Conservation (phyloP, 2,797 vertebrate genomes). For the Danio choprae region DNA sequence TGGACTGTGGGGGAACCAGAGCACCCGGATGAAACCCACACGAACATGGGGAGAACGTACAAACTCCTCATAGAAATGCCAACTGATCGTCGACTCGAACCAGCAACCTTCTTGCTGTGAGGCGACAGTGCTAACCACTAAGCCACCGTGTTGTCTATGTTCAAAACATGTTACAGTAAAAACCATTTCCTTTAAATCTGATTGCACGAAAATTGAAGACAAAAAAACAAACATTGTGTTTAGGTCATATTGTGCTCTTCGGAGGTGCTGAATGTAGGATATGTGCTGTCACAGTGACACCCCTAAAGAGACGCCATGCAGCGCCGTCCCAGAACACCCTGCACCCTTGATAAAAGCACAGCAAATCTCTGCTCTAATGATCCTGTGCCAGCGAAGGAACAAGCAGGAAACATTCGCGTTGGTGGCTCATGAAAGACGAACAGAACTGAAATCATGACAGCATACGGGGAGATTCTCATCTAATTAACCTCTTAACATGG, state of each 20-base stretch:
- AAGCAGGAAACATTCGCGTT: not conserved
- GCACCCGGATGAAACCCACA: too few species aligned
- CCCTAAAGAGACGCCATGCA: not conserved
- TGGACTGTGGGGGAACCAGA: too few species aligned
- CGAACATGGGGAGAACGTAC: too few species aligned
- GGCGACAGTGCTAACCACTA: too few species aligned
- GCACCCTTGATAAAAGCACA: slow-evolving; percentile 17
- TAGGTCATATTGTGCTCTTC: slow-evolving; percentile 1
- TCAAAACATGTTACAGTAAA: not conserved
- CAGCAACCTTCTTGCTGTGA: too few species aligned
- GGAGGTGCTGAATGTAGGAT: not conserved
- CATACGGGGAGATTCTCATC: not conserved
- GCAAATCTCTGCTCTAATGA: slow-evolving; percentile 9
- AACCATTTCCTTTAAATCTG: not conserved
- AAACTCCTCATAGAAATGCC: too few species aligned
- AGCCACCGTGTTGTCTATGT: too few species aligned
- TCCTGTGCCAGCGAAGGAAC: slow-evolving; percentile 14
- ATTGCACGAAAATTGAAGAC: too few species aligned
- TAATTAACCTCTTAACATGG: slow-evolving; percentile 49
- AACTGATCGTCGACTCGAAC: too few species aligned
- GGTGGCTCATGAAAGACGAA: slow-evolving; percentile 3
- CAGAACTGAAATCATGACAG: not conserved
- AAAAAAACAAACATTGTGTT: not conserved
- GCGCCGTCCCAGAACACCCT: slow-evolving; percentile 19
- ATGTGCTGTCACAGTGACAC: slow-evolving; percentile 25